Evolutionary conservation across 2,797 vertebrate genomes (phyloP).

Genomic region (Scyliorhinus canicula): DNA sequence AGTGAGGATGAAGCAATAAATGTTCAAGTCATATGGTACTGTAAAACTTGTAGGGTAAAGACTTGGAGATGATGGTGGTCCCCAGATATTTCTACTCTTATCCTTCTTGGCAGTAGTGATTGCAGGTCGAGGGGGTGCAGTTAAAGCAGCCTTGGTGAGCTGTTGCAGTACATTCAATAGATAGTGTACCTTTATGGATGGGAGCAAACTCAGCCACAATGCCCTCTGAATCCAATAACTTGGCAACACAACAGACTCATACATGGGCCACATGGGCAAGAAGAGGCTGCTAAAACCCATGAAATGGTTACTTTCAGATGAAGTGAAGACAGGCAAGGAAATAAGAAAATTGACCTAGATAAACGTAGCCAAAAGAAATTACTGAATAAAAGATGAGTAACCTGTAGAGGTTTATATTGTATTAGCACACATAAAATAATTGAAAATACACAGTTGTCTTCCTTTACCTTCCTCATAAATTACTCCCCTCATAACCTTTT

Average conservation of each 20-base stretch:
- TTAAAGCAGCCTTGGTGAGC: not conserved
- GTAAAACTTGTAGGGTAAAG: not conserved
- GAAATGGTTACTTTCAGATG: not conserved
- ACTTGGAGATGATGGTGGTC: not conserved
- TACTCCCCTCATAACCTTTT: not conserved
- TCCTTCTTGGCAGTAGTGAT: not conserved
- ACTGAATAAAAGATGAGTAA: not conserved
- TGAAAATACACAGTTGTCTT: not conserved
- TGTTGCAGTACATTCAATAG: not conserved
- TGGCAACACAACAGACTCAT: not conserved
- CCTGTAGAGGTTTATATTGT: not conserved
- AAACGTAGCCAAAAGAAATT: not conserved
- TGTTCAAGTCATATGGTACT: too few species aligned
- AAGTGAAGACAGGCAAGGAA: not conserved
- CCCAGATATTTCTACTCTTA: not conserved
- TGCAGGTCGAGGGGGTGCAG: not conserved
- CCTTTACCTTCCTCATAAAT: not conserved
- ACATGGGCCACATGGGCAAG: not conserved
- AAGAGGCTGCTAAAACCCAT: not conserved
- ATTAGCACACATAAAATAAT: conserved; percentile 9
- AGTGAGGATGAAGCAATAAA: not conserved
- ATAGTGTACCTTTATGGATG: not conserved
- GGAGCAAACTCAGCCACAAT: not conserved
- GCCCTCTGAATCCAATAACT: not conserved
- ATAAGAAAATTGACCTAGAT: conserved; percentile 5